Base-by-base conservation (phyloP, 2,888 invertebrate species). In the Mantis religiosa region DNA sequence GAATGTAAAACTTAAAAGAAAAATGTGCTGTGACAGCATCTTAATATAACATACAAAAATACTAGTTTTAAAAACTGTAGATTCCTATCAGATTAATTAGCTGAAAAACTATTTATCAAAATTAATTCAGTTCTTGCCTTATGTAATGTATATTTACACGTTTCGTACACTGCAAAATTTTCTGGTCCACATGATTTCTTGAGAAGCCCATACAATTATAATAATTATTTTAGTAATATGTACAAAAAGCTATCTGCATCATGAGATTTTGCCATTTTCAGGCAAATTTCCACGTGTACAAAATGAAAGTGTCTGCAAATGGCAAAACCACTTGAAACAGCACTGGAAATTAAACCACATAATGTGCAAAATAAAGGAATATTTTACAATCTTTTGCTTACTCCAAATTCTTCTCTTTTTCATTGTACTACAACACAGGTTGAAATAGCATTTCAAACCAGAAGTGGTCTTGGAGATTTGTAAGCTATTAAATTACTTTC, bases 191-290 rank as follows among this genome's bases (percentile, higher is more conserved):
- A 20, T 6, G 15, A 71, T 71, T 25, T 85, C 90, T 90, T 90
- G 90, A 90, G 90, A 90, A 90, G 90, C 89, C 90, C 90, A 89
- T 88, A 89, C 89, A 90, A 85, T 84, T 89, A 89, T 89, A 89
- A 87, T 89, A 54, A 84, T 89, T 89, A 89, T 90, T 90, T 89
- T 89, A 90, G 88, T 89, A 89, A 90, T 90, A 90, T 90, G 89
- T 90, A 90, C 90, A 90, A 90, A 90, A 90, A 90, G 90, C 90
- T 90, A 90, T 90, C 90, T 90, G 90, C 88, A 89, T 89, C 88
- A 90, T 89, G 88, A 88, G 85, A 87, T 88, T 87, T 47, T 54
- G 89, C 84, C 88, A 84, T 25, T 28, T 82, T 20, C 86, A 41
- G 81, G 30, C 86, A 28, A 27, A 54, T 15, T 47, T 54, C 83